Base-by-base conservation (phyloP, 2,888 invertebrate genomes). In the Eristalis pertinax region DNA sequence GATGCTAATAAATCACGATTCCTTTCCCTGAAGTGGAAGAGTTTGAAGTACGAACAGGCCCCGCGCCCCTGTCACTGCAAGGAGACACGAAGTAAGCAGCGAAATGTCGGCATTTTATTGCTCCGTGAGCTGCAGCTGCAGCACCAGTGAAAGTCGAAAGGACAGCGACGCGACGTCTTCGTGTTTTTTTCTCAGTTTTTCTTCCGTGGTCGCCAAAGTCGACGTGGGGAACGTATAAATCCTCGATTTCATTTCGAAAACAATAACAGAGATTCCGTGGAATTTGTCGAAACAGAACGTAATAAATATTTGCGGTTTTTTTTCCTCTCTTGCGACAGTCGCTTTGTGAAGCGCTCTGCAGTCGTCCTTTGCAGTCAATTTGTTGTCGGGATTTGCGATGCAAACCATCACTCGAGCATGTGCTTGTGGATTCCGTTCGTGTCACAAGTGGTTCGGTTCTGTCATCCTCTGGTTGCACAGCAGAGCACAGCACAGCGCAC, bases 1-100 rank as follows among this genome's bases (percentile, higher is more conserved):
- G 50, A 82, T 70, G 82, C 82, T 82, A 82, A 82, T 82, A 82
- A 82, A 82, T 82, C 82, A 82, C 76, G 82, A 76, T 50, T 76
- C 70, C 43, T 81, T 63, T 13, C 8, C 19, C 58, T 38, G 19
- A 58, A 75, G 73, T 62, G 68, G 29, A 26, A 19, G 19, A 65
- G 50, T 68, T 62, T 74, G 50, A 73, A 74, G 60, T 63, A 32
- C 32, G 32, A 29, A 69, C 56, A 62, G 35, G 69, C 26, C 63
- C 60, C 24, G 70, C 58, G 13, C n/a, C 4, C 26, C 26, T 26
- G 8, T 29, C 19, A 24, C 38, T n/a, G n/a, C n/a, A n/a, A n/a
- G 26, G 26, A 60, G 24, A 29, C 26, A 26, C 15, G 60, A 11
- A 60, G 26, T 26, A 26, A 60, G 32, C 7, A 38, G 41, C 5